Base-by-base conservation (phyloP, 1,140 invertebrate species). In the Eciton burchellii region DNA sequence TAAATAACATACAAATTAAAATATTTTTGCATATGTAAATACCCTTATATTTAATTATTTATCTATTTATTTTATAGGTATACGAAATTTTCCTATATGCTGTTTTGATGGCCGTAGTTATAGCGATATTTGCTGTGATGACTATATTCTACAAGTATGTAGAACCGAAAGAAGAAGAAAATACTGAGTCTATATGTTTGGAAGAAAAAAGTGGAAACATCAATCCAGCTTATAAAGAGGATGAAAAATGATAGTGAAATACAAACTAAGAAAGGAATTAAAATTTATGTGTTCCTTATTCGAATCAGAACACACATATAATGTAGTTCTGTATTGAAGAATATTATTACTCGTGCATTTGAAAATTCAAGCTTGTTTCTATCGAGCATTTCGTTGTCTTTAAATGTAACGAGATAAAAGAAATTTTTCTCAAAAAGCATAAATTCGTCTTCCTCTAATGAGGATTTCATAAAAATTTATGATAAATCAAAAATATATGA, bases 81-180 rank as follows among this genome's bases (percentile, higher is more conserved):
- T 95, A 95, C 35, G 98, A 99, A 91, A 98, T 98, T 92, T 97
- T 98, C 93, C 92, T 99, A 0, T 99, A 98, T 92, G 97, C 98
- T 57, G 96, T 94, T 0, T 93, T 99, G 0, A 99, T 99, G 98
- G 92, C 96, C 59, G 88, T 95, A 0, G 97, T 98, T 86, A 98
- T 98, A 94, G 49, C 97, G 0, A 92, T 98, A 24, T 99, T 99
- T 90, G 95, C 95, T 57, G 90, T 96, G 0, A 96, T 99, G 95
- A 96, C 97, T 0, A 94, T 95, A 72, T 94, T 94, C 63, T 98
- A 97, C 89, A 95, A 96, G 87, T 97, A 97, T 87, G 94, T 95
- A 0, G 91, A 95, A 8, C 70, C 71, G 5, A 76, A 88, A 59
- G 86, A 89, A 19, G 86, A 92, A 19, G 77, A 90, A 24, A 24